phyloP scores from a whole-genome alignment of 2,888 invertebrate genomes.

The Coronaproctus castanopsis region DNA sequence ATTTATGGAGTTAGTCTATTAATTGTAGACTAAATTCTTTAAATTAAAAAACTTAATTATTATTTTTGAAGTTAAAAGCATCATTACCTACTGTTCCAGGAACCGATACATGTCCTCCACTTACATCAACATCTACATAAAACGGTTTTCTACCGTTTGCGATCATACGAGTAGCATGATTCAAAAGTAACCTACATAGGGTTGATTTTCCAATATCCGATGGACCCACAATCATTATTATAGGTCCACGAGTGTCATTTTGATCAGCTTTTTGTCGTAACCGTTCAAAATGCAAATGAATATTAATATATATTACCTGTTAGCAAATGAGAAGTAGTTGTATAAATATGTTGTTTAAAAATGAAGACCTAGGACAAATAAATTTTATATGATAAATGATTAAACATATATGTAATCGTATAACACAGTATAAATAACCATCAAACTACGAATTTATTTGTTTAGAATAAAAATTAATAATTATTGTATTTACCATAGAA shows the following conservation, averaged over 20 bases:
- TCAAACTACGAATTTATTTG: too few relatives aligned
- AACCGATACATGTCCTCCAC: conserved; percentile 77
- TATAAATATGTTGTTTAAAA: neutral
- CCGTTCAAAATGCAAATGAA: conserved; percentile 84
- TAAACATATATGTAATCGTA: conserved; percentile 6
- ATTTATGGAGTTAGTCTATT: too few relatives aligned
- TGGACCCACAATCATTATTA: conserved; percentile 80
- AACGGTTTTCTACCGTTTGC: conserved; percentile 45
- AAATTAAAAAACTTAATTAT: neutral
- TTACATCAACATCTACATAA: conserved; percentile 86
- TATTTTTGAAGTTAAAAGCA: neutral
- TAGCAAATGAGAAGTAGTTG: too few relatives aligned
- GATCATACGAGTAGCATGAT: conserved; percentile 84
- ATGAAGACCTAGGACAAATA: conserved; percentile 2
- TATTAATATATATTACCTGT: conserved; percentile 70
- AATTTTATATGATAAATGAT: conserved; percentile 2
- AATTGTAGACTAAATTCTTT: too few relatives aligned
- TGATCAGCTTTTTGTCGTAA: conserved; percentile 62
- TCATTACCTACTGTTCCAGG: conserved; percentile 65
- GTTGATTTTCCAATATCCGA: conserved; percentile 94
- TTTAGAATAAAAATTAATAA: too few relatives aligned
- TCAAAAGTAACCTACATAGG: conserved; percentile 63
- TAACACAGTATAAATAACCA: too few relatives aligned
- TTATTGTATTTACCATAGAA: conserved; percentile 65
- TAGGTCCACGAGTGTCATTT: conserved; percentile 51